Evolutionary conservation across 2,797 vertebrate genomes (phyloP), one percentile per base, ranked within the genome.

Genomic region (Microctenopoma steveboyesi): DNA sequence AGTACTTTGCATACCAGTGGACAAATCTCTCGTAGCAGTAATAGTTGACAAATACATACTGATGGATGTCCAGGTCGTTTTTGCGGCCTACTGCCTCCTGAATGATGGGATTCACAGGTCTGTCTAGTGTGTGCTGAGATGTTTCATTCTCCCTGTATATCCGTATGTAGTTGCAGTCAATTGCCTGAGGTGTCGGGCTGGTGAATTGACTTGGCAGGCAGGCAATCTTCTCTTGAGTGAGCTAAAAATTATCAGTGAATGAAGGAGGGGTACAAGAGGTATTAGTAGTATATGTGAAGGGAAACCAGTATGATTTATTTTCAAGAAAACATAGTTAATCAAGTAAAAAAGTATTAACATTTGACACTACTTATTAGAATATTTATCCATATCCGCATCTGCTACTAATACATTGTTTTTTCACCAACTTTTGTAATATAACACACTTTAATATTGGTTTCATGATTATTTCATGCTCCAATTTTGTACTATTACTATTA

Each of bases 1-100:
- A 98, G 87, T 94, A 98, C 86, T 98, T 98, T 14, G 95, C 95
- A 0, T 95, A 98, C 96, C 96, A 98, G 78, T 97, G 96, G 15
- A 97, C 93, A 4, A 93, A 95, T 0, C 90, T 92, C 83, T 97
- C 96, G 0, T 97, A 98, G 89, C 96, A 98, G 30, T 95, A 95
- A 86, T 95, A 93, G 88, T 98, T 98, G 52, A 97, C 92, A 27
- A 96, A 97, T 66, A 94, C 91, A 5, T 98, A 98, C 60, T 98
- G 96, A 80, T 97, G 96, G 51, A 97, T 93, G 82, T 98, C 96
- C 62, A 98, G 83, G 72, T 95, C 90, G 74, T 97, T 97, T 67
- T 91, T 95, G 30, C 94, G 90, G 13, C 96, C 96, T 0, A 81
- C 87, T 67, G 95, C 87, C 85, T 95, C 93, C 40, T 40, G 78